Evolutionary conservation across 1,140 invertebrate genomes (phyloP).

Genomic region (Cydia fagiglandana): DNA sequence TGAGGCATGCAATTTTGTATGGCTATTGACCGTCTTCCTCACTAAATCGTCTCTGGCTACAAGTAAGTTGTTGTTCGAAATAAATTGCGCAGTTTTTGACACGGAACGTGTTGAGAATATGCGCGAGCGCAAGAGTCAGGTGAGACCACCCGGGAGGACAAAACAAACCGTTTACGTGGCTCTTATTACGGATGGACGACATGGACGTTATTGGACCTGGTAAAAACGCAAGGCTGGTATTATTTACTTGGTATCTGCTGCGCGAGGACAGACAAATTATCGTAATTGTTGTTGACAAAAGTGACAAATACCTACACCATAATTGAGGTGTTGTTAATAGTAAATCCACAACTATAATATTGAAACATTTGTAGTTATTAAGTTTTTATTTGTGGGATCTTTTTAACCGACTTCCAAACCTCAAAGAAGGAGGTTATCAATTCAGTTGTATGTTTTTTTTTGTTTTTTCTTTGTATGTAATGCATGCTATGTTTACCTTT

Average conservation of each 20-base stretch:
- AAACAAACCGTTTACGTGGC: constrained; percentile 18
- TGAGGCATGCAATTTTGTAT: not conserved
- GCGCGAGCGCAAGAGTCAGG: constrained; percentile 18
- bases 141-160: constrained; percentile 26
- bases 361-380: too few relatives aligned
- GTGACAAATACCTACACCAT: not conserved
- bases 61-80: constrained; percentile 15
- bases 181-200: constrained; percentile 24
- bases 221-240: not conserved
- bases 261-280: not conserved
- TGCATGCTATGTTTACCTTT: too few relatives aligned
- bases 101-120: constrained; percentile 20
- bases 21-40: not conserved
- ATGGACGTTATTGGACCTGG: not conserved
- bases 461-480: too few relatives aligned
- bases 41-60: not conserved
- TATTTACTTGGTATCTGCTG: not conserved
- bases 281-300: not conserved
- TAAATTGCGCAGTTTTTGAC: constrained; percentile 30
- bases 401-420: too few relatives aligned
- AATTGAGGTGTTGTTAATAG: too few relatives aligned
- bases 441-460: too few relatives aligned
- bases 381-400: too few relatives aligned
- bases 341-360: too few relatives aligned
- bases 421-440: too few relatives aligned